phyloP scores from a whole-genome alignment of 2,797 vertebrate genomes.

The Gambusia yucatana region DNA sequence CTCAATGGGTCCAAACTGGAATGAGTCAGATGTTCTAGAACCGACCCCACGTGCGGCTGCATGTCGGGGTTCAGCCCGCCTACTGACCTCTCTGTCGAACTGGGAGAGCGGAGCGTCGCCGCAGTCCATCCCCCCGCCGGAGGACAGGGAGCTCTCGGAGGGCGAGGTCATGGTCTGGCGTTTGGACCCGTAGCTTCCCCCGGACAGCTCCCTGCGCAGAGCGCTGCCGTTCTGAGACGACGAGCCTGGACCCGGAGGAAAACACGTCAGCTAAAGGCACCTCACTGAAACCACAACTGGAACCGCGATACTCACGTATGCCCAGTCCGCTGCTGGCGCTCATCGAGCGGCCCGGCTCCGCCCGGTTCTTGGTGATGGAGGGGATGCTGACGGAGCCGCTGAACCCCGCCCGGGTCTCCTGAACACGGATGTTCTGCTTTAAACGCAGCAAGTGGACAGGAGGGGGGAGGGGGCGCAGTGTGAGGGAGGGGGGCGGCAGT shows the following conservation, averaged over 20 bases:
- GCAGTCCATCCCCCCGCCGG: constrained; percentile 93
- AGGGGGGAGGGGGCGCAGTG: constrained; percentile 27
- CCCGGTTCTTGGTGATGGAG: constrained; percentile 93
- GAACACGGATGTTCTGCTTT: constrained; percentile 91
- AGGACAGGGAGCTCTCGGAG: constrained; percentile 96
- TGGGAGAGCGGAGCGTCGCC: constrained; percentile 90
- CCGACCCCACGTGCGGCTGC: constrained; percentile 31
- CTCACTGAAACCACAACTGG: background rate
- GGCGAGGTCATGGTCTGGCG: constrained; percentile 95
- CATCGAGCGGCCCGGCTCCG: constrained; percentile 95
- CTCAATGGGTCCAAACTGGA: background rate
- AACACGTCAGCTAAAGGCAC: background rate
- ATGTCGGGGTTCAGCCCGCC: background rate
- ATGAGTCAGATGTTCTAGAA: background rate
- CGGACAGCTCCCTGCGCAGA: constrained; percentile 90
- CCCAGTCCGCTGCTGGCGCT: constrained; percentile 96
- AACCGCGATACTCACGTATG: constrained; percentile 86
- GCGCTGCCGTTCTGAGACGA: constrained; percentile 95
- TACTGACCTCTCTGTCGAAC: constrained; percentile 94
- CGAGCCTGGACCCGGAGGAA: constrained; percentile 78
- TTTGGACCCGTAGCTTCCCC: constrained; percentile 90
- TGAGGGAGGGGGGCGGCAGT: constrained; percentile 5
- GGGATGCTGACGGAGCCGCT: constrained; percentile 98
- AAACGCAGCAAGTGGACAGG: constrained; percentile 50
- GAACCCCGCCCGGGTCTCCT: constrained; percentile 93